Evolutionary conservation across 2,113 vertebrate genomes (phyloP).

Genomic region (Laterallus jamaicensis): DNA sequence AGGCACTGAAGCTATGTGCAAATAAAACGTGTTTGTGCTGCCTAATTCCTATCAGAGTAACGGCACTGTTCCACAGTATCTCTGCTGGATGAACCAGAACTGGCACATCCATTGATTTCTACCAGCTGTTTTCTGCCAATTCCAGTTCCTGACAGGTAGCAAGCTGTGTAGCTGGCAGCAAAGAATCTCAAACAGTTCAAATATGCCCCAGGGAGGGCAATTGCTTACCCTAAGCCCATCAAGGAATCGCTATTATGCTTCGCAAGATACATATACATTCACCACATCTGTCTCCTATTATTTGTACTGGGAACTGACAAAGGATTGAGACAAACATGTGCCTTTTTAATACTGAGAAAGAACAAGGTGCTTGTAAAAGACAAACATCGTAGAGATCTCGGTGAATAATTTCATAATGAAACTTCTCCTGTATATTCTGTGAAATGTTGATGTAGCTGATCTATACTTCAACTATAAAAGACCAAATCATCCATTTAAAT

Average conservation of each 20-base stretch:
- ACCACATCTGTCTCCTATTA: constrained; percentile 81
- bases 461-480: constrained; percentile 62
- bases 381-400: constrained; percentile 49
- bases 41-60: constrained; percentile 36
- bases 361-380: constrained; percentile 61
- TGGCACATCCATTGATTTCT: constrained; percentile 64
- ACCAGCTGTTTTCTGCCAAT: constrained; percentile 77
- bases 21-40: not conserved
- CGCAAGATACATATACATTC: constrained; percentile 70
- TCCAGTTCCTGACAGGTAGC: constrained; percentile 79
- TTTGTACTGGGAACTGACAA: constrained; percentile 72
- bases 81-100: constrained; percentile 63
- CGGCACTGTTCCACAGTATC: constrained; percentile 33
- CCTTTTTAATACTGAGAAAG: constrained; percentile 64
- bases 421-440: constrained; percentile 57
- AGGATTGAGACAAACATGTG: constrained; percentile 71
- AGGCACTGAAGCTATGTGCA: not conserved
- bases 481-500: constrained; percentile 67
- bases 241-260: constrained; percentile 78
- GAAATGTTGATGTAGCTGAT: constrained; percentile 68
- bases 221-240: constrained; percentile 77
- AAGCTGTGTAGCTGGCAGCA: constrained; percentile 75
- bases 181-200: constrained; percentile 66
- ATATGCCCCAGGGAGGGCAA: constrained; percentile 75
- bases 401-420: constrained; percentile 73